Percentiles rank a stretch among this genome's conserved stretches.
These are phyloP conservation scores for Nesometra sesokonis DNA, from an alignment of 35 echinoderm and acorn worm species.

Conservation along the genomic window DNA sequence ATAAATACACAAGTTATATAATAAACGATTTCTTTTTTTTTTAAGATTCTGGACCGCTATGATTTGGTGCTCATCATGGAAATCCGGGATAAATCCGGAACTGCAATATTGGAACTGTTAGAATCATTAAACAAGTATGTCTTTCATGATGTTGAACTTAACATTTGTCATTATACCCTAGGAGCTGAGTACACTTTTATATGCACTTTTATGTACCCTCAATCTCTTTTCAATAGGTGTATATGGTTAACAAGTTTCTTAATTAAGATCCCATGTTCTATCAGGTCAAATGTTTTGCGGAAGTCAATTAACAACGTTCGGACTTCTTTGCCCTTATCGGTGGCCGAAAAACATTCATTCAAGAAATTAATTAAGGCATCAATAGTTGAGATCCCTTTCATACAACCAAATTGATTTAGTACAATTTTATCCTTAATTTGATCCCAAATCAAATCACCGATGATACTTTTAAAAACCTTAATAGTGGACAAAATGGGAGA, in stretches of 20 bases:
- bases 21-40: no score
- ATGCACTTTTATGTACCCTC: no score
- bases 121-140: slow-evolving; percentile 23
- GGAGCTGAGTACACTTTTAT: no score
- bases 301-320: neutral
- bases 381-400: no score
- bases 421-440: neutral
- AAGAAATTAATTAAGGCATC: no score
- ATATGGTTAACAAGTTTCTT: neutral
- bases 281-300: neutral
- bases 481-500: neutral
- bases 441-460: neutral
- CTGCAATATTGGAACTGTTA: slow-evolving; percentile 23
- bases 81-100: slow-evolving; percentile 19
- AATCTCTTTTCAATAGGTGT: no score
- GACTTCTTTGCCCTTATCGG: no score
- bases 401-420: neutral
- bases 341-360: no score
- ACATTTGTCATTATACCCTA: no score
- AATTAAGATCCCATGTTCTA: neutral
- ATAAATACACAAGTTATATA: no score
- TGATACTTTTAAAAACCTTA: neutral
- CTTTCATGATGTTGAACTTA: no score
- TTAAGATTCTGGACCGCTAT: slow-evolving; percentile 23
- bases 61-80: slow-evolving; percentile 29